phyloP scores from a whole-genome alignment of 2,888 invertebrate genomes.

The Apamea anceps region DNA sequence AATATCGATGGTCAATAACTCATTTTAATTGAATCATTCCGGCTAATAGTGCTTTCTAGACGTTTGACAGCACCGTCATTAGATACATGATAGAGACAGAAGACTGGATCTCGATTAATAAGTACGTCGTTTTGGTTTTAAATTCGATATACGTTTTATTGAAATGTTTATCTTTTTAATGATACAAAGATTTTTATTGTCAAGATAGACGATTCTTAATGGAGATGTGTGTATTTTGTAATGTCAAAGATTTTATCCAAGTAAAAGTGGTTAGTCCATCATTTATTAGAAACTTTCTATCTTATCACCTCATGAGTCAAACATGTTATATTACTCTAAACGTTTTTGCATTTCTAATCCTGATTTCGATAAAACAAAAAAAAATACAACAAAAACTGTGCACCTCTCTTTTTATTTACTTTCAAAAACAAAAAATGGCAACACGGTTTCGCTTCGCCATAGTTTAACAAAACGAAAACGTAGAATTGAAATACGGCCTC shows the following conservation, averaged over 20 bases:
- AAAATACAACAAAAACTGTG: slow-evolving; percentile 26
- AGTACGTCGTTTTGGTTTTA: slow-evolving; percentile 67
- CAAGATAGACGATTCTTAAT: slow-evolving; percentile 54
- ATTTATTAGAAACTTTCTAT: slow-evolving; percentile 50
- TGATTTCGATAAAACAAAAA: slow-evolving; percentile 34
- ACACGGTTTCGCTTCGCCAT: slow-evolving; percentile 42
- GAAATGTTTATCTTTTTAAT: slow-evolving; percentile 64
- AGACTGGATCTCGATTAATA: slow-evolving; percentile 78
- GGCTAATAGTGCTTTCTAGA: slow-evolving; percentile 84
- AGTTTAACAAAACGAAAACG: slow-evolving; percentile 56
- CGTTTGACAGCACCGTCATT: slow-evolving; percentile 85
- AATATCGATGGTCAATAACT: slow-evolving; percentile 82
- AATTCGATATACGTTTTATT: slow-evolving; percentile 55
- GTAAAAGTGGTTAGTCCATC: slow-evolving; percentile 50
- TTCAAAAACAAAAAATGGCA: slow-evolving; percentile 33
- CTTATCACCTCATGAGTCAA: slow-evolving; percentile 13
- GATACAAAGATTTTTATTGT: slow-evolving; percentile 58
- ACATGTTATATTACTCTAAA: slow-evolving; percentile 24
- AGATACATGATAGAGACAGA: slow-evolving; percentile 79
- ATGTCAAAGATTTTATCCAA: slow-evolving; percentile 47
- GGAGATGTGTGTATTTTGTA: slow-evolving; percentile 37
- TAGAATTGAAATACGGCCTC: slow-evolving; percentile 59
- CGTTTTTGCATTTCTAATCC: slow-evolving; percentile 42
- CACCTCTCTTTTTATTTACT: slow-evolving; percentile 30
- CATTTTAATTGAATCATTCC: slow-evolving; percentile 88